A percentile compares a stretch with the other conserved stretches of the same genome.
phyloP scores from a whole-genome alignment of 2,888 invertebrate species.

The Sphaerophoria rueppellii region DNA sequence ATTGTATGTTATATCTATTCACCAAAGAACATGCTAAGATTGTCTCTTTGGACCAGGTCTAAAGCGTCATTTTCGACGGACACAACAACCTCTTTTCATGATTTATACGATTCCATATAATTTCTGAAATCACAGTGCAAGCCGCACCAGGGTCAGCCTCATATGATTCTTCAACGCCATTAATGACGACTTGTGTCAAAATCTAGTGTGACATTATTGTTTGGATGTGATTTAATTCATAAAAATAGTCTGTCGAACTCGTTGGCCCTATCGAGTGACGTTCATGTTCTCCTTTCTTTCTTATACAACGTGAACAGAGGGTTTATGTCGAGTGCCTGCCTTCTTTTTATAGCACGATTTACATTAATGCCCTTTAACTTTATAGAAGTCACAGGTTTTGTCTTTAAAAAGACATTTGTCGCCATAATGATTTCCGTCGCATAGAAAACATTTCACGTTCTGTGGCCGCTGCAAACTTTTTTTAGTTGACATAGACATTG shows the following conservation, averaged over 20 bases:
- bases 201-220: background rate
- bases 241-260: slow-evolving; percentile 2
- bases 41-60: slow-evolving; percentile 43
- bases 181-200: background rate
- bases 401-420: too few species aligned
- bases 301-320: too few species aligned
- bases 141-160: background rate
- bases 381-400: too few species aligned
- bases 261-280: too few species aligned
- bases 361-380: too few species aligned
- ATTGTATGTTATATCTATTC: slow-evolving; percentile 20
- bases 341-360: too few species aligned
- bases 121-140: slow-evolving; percentile 1
- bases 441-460: too few species aligned
- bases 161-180: background rate
- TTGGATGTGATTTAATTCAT: background rate
- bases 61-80: background rate
- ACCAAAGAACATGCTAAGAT: slow-evolving; percentile 30
- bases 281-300: too few species aligned
- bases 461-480: background rate
- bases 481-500: background rate
- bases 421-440: too few species aligned
- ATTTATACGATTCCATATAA: slow-evolving; percentile 30
- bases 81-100: too few species aligned
- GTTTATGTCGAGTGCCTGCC: too few species aligned